Evolutionary conservation across 2,113 vertebrate species (phyloP).

Genomic region (Pseudopipra pipra): DNA sequence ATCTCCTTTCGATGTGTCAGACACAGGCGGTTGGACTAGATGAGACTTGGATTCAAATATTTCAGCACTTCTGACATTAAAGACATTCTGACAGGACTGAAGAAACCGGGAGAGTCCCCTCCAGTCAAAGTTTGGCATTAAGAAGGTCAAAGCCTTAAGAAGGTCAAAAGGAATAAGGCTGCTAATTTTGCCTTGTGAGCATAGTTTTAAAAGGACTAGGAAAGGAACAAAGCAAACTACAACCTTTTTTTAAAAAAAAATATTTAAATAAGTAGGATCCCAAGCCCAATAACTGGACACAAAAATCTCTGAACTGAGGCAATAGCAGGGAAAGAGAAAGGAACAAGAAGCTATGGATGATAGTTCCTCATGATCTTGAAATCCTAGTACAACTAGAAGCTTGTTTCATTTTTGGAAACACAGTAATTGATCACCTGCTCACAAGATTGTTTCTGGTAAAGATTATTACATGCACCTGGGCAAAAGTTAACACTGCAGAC

Average conservation of each 20-base stretch:
- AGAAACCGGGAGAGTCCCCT: neutral
- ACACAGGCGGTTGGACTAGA: neutral
- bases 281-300: neutral
- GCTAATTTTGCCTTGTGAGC: neutral
- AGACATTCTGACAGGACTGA: neutral
- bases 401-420: neutral
- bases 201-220: neutral
- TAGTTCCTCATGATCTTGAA: neutral
- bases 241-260: neutral
- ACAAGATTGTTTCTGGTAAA: neutral
- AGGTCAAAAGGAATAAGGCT: slow-evolving; percentile 14
- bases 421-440: neutral
- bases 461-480: neutral
- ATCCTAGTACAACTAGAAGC: neutral
- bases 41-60: neutral
- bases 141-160: slow-evolving; percentile 44
- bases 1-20: neutral
- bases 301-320: neutral
- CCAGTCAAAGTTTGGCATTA: neutral
- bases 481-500: neutral
- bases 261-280: neutral
- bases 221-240: neutral
- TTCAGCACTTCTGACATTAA: neutral
- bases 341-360: neutral
- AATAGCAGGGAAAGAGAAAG: neutral